phyloP scores from a whole-genome alignment of 2,888 invertebrate genomes.

The Platerodrilus igneus region DNA sequence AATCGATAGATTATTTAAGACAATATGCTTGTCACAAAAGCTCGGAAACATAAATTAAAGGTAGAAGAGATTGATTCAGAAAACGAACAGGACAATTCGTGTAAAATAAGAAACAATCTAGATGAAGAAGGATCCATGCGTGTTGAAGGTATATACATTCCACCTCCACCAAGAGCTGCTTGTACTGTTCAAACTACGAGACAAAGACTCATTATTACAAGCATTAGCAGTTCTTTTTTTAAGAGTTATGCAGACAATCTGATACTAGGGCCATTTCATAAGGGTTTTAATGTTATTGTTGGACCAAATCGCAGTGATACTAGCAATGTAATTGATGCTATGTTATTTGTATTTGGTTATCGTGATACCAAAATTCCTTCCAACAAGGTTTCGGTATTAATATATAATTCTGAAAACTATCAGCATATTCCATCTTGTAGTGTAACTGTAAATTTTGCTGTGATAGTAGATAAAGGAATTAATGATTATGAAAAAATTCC shows the following conservation, averaged over 20 bases:
- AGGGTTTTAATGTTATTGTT: conserved; percentile 93
- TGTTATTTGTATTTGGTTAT: conserved; percentile 98
- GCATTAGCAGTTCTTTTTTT: conserved; percentile 89
- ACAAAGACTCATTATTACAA: conserved; percentile 82
- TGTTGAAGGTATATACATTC: conserved; percentile 80
- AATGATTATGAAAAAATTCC: conserved; percentile 72
- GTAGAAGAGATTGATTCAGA: too few species aligned
- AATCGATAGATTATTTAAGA: too few species aligned
- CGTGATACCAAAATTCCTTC: conserved; percentile 92
- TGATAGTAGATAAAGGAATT: conserved; percentile 71
- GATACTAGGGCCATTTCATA: conserved; percentile 90
- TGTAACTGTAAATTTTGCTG: conserved; percentile 85
- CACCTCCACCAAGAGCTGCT: conserved; percentile 67
- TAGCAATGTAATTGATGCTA: conserved; percentile 97
- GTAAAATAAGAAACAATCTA: too few species aligned
- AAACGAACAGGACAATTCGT: too few species aligned
- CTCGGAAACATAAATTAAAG: too few species aligned
- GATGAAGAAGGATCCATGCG: conserved; percentile 68
- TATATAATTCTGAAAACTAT: conserved; percentile 84
- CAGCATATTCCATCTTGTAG: conserved; percentile 72
- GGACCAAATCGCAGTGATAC: conserved; percentile 99
- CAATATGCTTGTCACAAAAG: too few species aligned
- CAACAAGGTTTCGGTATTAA: conserved; percentile 87
- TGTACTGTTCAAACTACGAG: conserved; percentile 69
- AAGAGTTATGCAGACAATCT: conserved; percentile 91